Percentiles rank a stretch among this genome's conserved stretches.
phyloP scores from a whole-genome alignment of 2,113 vertebrate genomes.

The Paralichthys olivaceus region DNA sequence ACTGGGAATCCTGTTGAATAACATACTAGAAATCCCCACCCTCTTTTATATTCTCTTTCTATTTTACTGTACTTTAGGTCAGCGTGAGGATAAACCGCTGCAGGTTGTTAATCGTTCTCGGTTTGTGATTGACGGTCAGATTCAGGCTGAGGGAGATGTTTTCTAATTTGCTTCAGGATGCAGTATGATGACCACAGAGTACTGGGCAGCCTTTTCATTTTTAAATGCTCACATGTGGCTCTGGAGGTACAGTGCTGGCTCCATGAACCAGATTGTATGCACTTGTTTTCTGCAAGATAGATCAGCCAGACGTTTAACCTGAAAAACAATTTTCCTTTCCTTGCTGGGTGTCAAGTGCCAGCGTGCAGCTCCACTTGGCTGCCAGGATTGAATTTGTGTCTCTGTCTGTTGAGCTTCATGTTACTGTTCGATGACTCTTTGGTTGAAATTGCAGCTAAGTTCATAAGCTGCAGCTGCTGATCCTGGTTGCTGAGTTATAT shows the following conservation, averaged over 20 bases:
- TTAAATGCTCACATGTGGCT: not conserved
- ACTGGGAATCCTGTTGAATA: slow-evolving; percentile 20
- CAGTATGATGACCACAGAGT: not conserved
- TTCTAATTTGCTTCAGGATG: not conserved
- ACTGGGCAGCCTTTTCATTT: not conserved
- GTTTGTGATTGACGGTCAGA: not conserved
- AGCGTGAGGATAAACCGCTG: not conserved
- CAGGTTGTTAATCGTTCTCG: not conserved
- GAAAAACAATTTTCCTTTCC: not conserved
- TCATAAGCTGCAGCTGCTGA: not conserved
- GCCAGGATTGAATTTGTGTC: slow-evolving; percentile 7
- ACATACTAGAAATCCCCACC: not conserved
- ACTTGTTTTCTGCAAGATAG: not conserved
- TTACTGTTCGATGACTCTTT: slow-evolving; percentile 1
- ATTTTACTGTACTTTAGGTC: not conserved
- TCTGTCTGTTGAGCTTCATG: slow-evolving; percentile 15
- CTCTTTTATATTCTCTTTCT: not conserved
- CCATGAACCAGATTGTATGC: not conserved
- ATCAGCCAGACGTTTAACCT: not conserved
- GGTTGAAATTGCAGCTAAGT: not conserved
- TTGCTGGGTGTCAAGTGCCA: slow-evolving; percentile 4
- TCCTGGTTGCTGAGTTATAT: not conserved
- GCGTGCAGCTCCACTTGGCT: slow-evolving; percentile 16
- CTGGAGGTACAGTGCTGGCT: not conserved
- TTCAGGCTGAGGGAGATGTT: not conserved